Evolutionary conservation across 1,140 invertebrate genomes (phyloP).

Genomic region (Ceratitis capitata): DNA sequence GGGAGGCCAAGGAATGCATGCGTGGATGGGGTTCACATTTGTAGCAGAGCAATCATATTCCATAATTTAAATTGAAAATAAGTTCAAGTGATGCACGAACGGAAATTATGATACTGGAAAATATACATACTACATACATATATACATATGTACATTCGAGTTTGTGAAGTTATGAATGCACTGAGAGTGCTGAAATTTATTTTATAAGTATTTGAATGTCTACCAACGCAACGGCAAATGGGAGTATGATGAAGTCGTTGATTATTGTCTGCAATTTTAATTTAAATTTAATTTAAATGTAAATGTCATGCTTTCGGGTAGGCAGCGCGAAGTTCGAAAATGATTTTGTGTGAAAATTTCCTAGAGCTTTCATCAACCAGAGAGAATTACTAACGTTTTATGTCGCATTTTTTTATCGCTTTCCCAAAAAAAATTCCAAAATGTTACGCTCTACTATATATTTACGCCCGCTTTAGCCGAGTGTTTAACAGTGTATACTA

Average conservation of each 20-base stretch:
- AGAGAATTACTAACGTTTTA: no score
- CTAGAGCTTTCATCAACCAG: no score
- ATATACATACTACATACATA: neutral
- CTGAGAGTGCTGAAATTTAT: neutral
- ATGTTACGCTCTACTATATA: no score
- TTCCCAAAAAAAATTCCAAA: no score
- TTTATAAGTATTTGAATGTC: neutral
- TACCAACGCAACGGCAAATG: neutral
- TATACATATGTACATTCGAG: neutral
- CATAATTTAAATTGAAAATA: constrained; percentile 37
- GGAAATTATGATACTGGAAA: constrained; percentile 28
- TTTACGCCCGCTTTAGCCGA: no score
- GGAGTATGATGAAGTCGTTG: neutral
- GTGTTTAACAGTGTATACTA: no score
- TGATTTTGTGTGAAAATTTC: no score
- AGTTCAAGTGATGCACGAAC: neutral
- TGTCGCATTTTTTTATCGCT: no score
- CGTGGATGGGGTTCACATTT: neutral
- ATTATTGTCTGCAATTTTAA: constrained; percentile 12
- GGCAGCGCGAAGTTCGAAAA: neutral
- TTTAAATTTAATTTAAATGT: neutral
- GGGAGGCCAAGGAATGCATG: no score
- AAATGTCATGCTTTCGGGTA: neutral
- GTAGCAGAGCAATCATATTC: neutral
- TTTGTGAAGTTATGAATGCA: neutral